Conservation (phyloP, 2,113 vertebrate species). For the Globicephala melas region DNA sequence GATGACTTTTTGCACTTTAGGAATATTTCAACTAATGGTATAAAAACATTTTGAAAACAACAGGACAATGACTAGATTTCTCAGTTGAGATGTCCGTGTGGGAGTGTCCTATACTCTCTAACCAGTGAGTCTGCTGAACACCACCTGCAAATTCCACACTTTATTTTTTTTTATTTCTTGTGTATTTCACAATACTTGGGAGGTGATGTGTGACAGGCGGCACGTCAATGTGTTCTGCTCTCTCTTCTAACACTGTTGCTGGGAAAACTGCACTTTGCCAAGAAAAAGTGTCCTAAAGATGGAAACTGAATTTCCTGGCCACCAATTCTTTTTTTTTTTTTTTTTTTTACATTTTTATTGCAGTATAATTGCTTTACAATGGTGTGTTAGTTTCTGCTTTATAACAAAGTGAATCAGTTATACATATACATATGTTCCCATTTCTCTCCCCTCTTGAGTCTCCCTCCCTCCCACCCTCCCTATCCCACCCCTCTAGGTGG, state of each 20-base stretch:
- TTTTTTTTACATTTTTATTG: too few relatives aligned
- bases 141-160: not conserved
- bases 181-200: not conserved
- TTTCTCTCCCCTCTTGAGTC: too few relatives aligned
- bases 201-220: not conserved
- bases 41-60: constrained; percentile 26
- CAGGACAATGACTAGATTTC: not conserved
- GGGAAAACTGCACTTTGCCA: not conserved
- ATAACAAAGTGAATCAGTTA: too few relatives aligned
- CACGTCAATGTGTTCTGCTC: not conserved
- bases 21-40: not conserved
- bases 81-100: not conserved
- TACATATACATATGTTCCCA: too few relatives aligned
- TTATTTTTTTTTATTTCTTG: not conserved
- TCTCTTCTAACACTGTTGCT: not conserved
- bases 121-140: not conserved
- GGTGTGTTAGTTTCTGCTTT: too few relatives aligned
- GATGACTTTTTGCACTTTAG: constrained; percentile 18
- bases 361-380: too few relatives aligned
- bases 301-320: not conserved
- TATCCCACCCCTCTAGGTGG: too few relatives aligned
- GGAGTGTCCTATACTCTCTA: not conserved
- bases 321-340: not conserved
- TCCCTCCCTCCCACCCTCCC: too few relatives aligned
- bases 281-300: not conserved